Conservation (phyloP, 2,888 invertebrate genomes). For the Noctua pronuba region DNA sequence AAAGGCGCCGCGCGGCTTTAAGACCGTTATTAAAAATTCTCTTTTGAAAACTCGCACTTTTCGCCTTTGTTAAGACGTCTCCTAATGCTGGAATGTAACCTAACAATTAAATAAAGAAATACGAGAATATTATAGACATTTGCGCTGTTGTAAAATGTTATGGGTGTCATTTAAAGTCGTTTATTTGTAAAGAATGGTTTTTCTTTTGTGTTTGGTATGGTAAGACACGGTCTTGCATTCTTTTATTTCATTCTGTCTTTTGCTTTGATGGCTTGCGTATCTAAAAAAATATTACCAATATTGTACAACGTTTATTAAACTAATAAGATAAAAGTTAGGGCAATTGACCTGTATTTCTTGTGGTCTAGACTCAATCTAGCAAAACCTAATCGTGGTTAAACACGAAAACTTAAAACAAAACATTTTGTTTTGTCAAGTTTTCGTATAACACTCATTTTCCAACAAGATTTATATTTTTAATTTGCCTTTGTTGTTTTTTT, state of each 20-base stretch:
- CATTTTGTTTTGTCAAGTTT: not conserved
- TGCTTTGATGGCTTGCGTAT: not conserved
- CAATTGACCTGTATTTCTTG: not conserved
- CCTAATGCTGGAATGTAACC: constrained; percentile 43
- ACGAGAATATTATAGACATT: constrained; percentile 30
- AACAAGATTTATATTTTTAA: constrained; percentile 22
- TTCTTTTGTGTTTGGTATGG: constrained; percentile 10
- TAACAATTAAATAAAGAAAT: constrained; percentile 59
- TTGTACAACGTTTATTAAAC: not conserved
- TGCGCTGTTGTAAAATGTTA: constrained; percentile 32
- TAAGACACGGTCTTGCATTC: not conserved
- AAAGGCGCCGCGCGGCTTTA: constrained; percentile 33
- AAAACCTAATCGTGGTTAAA: not conserved
- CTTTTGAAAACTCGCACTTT: constrained; percentile 50
- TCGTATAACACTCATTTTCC: constrained; percentile 25
- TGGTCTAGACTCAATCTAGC: not conserved
- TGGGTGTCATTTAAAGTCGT: constrained; percentile 23
- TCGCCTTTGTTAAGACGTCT: constrained; percentile 41
- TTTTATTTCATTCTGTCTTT: constrained; percentile 13
- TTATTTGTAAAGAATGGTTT: constrained; percentile 20
- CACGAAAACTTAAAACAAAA: not conserved
- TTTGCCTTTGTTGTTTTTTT: constrained; percentile 49
- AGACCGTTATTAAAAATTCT: constrained; percentile 64
- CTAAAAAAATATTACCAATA: not conserved
- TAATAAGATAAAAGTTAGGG: not conserved